Evolutionary conservation across 1,140 invertebrate genomes (phyloP), one percentile per base, ranked within the genome.

Genomic region (Meloidogyne hapla): DNA sequence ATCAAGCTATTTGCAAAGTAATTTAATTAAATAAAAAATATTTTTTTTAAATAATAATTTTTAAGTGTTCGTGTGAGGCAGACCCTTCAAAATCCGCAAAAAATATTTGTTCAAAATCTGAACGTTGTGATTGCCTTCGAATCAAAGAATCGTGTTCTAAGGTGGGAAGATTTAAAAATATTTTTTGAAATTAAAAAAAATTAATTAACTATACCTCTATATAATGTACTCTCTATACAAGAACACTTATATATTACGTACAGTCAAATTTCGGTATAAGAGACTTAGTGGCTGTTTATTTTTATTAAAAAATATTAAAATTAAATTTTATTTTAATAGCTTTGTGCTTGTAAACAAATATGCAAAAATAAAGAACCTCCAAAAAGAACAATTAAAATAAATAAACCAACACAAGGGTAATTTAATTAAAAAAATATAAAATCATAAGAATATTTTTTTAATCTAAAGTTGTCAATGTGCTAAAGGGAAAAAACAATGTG

Each of bases 71-170:
- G 1, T 86, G 85, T 76, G 85, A 86, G 73, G 85, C 83, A n/a
- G 86, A 87, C 56, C 83, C 84, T n/a, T 77, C 81, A n/a, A 87
- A 86, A 66, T 83, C 85, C 3, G 85, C 85, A 12, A 87, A 87
- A 77, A 86, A 86, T 67, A 83, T 80, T 15, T 86, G 85, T 69
- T 64, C 85, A 38, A 86, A 86, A 71, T 82, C 79, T 0, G 84
- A 86, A 40, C 40, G 86, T 64, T 86, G 85, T 66, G 85, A 86
- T 72, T 86, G 85, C 77, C 73, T 86, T 61, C 80, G 86, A 38
- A 86, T 86, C 62, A 86, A 87, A 75, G 85, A 86, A 75, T 81
- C 82, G 6, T 86, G 85, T 74, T 83, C 80, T 69, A 87, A 87
- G 64, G 71, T n/a, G 28, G n/a, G n/a, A n/a, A n/a, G n/a, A n/a